Percentiles rank a stretch among this genome's conserved stretches.
Evolutionary conservation across 2,113 vertebrate species (phyloP).

Genomic region (Melanotaenia duboulayi): DNA sequence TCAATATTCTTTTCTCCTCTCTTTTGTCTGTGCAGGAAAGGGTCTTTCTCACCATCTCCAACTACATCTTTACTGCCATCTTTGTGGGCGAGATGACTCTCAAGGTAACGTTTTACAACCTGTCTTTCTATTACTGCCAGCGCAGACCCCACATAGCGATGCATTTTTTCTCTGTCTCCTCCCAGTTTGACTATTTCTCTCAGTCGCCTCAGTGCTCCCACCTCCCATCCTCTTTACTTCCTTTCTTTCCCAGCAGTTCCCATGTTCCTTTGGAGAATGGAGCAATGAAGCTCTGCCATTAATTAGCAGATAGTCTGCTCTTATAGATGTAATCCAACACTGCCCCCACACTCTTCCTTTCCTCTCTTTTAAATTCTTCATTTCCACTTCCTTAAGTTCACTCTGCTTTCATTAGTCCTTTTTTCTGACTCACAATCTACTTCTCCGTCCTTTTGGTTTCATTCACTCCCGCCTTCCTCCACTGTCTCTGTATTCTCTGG

Average conservation of each 20-base stretch:
- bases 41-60: slow-evolving; percentile 97
- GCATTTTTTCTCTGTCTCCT: slow-evolving; percentile 18
- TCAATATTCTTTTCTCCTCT: slow-evolving; percentile 12
- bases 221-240: slow-evolving; percentile 16
- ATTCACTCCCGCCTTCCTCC: slow-evolving; percentile 5
- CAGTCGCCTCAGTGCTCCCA: slow-evolving; percentile 22
- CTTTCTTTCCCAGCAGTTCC: slow-evolving; percentile 38
- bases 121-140: slow-evolving; percentile 27
- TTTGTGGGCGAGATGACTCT: slow-evolving; percentile 98
- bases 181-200: slow-evolving; percentile 14
- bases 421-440: background rate
- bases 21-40: slow-evolving; percentile 85
- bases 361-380: slow-evolving; percentile 21
- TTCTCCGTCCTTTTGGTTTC: slow-evolving; percentile 2
- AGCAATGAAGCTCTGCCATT: slow-evolving; percentile 74
- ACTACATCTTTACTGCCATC: slow-evolving; percentile 99
- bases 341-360: slow-evolving; percentile 26
- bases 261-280: slow-evolving; percentile 56
- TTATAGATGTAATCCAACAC: slow-evolving; percentile 45
- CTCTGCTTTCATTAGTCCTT: slow-evolving; percentile 10
- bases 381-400: slow-evolving; percentile 15
- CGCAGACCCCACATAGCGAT: background rate
- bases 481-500: slow-evolving; percentile 58
- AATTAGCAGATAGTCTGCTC: slow-evolving; percentile 63
- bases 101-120: slow-evolving; percentile 86